These are phyloP conservation scores for Drosophila barbarae DNA, from an alignment of 2,888 invertebrate genomes.

Conservation along the genomic window DNA sequence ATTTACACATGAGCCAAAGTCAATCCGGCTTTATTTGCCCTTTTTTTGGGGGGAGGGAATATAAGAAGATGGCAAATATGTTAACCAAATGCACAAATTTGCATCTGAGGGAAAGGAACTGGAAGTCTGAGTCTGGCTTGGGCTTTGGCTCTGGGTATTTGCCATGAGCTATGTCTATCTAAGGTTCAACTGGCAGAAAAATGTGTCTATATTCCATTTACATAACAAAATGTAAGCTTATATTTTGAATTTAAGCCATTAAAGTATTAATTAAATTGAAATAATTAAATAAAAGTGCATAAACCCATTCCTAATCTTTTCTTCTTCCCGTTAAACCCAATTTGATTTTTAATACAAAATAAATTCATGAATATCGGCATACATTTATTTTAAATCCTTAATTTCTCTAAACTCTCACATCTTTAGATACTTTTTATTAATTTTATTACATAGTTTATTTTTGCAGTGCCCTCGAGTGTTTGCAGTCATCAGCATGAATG, in stretches of 20 bases:
- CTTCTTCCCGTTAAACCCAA: background rate
- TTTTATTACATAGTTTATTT: background rate
- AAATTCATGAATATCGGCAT: background rate
- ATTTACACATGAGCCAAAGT: constrained; percentile 60
- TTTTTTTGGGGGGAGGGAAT: constrained; percentile 7
- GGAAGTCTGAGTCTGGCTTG: background rate
- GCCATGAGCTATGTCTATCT: constrained; percentile 4
- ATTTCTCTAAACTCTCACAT: too few species aligned
- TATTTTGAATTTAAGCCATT: too few species aligned
- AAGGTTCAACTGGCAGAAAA: constrained; percentile 10
- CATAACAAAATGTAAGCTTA: too few species aligned
- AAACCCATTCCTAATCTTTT: background rate
- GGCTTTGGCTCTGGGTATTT: background rate
- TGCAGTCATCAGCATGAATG: constrained; percentile 6
- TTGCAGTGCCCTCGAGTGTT: constrained; percentile 11
- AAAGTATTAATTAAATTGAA: too few species aligned
- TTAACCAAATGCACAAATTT: constrained; percentile 52
- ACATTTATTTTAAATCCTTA: background rate
- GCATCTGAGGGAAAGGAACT: constrained; percentile 35
- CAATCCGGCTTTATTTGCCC: constrained; percentile 47
- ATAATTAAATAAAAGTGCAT: background rate
- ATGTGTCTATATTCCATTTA: background rate
- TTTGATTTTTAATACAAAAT: background rate
- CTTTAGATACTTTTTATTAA: background rate
- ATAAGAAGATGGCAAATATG: constrained; percentile 34